A percentile compares a stretch with the other conserved stretches of the same genome.
Conservation (phyloP, 2,113 vertebrate species). For the Montifringilla adamsi region DNA sequence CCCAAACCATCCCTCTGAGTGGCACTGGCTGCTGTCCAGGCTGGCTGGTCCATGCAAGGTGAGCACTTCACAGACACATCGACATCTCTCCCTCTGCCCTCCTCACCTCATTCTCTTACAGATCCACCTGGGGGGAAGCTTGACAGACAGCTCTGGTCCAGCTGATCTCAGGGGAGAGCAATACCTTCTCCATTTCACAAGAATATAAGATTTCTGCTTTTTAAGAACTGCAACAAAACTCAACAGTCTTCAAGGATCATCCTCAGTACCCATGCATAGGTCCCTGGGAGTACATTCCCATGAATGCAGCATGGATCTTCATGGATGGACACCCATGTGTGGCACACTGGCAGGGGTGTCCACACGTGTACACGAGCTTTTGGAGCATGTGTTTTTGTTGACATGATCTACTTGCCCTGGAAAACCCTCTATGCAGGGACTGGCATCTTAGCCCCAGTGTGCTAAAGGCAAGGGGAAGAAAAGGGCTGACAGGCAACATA, state of each 20-base stretch:
- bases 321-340: rapidly evolving
- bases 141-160: background rate
- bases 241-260: background rate
- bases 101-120: background rate
- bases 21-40: background rate
- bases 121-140: background rate
- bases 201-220: background rate
- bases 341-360: background rate
- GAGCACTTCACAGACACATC: background rate
- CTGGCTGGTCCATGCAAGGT: background rate
- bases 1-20: background rate
- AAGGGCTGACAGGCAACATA: background rate
- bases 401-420: background rate
- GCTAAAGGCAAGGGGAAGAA: background rate
- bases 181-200: background rate
- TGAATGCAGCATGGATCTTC: background rate
- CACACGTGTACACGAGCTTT: rapidly evolving
- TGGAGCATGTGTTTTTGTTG: background rate
- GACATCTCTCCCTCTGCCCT: background rate
- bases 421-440: background rate
- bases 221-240: background rate
- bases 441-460: background rate
- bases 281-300: rapidly evolving
- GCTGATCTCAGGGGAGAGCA: background rate
- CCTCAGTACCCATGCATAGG: rapidly evolving